Percentiles rank a stretch among this genome's conserved stretches.
These are phyloP conservation scores for Sinocyclocheilus rhinocerous DNA, from an alignment of 2,113 vertebrate species.

Conservation along the genomic window DNA sequence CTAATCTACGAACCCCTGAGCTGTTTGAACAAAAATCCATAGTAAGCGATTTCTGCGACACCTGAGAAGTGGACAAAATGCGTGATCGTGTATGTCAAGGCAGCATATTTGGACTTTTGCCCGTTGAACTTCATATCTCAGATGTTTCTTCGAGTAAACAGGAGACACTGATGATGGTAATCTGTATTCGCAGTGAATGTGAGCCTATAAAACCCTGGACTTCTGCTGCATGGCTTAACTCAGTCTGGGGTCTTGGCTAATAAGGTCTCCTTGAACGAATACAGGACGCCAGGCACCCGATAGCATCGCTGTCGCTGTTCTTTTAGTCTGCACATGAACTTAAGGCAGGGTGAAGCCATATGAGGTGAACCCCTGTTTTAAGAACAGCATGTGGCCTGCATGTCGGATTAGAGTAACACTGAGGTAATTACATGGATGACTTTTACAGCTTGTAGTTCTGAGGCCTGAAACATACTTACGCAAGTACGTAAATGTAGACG, in stretches of 20 bases:
- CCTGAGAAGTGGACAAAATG: background rate
- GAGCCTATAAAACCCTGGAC: background rate
- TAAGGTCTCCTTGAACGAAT: slow-evolving; percentile 9
- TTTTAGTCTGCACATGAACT: slow-evolving; percentile 1
- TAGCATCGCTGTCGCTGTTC: background rate
- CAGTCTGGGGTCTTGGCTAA: slow-evolving; percentile 15
- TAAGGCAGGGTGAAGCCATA: background rate
- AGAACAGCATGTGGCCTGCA: background rate
- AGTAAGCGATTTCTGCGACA: slow-evolving; percentile 17
- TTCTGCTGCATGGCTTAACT: slow-evolving; percentile 17
- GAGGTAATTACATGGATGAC: background rate
- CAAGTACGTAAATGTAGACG: background rate
- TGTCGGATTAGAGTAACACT: background rate
- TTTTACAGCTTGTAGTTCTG: background rate
- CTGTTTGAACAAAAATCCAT: slow-evolving; percentile 45
- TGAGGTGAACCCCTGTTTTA: background rate
- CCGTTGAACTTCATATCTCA: background rate
- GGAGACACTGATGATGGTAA: background rate
- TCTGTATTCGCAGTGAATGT: background rate
- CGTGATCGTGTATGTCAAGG: background rate
- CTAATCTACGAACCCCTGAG: slow-evolving; percentile 41
- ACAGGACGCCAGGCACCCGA: background rate
- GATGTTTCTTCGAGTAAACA: background rate
- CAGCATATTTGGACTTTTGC: slow-evolving; percentile 8
- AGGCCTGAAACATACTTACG: background rate